Base-by-base conservation (phyloP, 2,797 vertebrate species). In the Etheostoma nigrum region DNA sequence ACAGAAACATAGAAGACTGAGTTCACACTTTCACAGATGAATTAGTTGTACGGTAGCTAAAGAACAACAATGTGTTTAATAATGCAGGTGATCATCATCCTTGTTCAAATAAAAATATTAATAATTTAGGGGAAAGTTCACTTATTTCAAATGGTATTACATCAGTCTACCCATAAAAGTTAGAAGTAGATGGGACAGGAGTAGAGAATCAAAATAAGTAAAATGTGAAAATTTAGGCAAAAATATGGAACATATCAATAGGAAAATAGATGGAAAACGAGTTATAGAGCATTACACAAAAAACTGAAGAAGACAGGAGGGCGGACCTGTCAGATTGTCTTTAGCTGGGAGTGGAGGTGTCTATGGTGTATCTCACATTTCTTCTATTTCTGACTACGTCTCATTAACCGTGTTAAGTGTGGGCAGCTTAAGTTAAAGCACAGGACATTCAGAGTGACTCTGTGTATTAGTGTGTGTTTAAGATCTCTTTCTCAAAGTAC, bases 321-420 rank as follows among this genome's bases (percentile, higher is more conserved):
- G 18, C 5, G 25, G 23, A 30, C 25, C 12, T 40, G 63, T 74
- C 75, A 67, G 36, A 70, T 15, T 60, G 47, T 78, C 71, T 63
- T 63, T n/a, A 61, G 40, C 18, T 68, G 30, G 19, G 71, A 21
- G 42, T 68, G 65, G 63, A 78, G 82, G 83, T 42, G 76, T 79
- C 61, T 66, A 73, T 63, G 67, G 64, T 68, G 84, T 84, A 47
- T 79, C 74, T 84, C 40, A 40, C 55, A 61, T 70, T 72, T 75
- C 53, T 45, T 58, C 23, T 30, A 62, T 61, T 47, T 78, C 55
- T 73, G 25, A 84, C 55, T 73, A 74, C 82, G 79, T 79, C 79
- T 87, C 60, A 81, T 88, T 77, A 86, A 63, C 51, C 12, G 51
- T 82, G 75, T 78, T 66, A 25, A 64, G 45, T 70, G 78, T 71